Evolutionary conservation across 1,140 invertebrate genomes (phyloP).

Genomic region (Papilio glaucus): DNA sequence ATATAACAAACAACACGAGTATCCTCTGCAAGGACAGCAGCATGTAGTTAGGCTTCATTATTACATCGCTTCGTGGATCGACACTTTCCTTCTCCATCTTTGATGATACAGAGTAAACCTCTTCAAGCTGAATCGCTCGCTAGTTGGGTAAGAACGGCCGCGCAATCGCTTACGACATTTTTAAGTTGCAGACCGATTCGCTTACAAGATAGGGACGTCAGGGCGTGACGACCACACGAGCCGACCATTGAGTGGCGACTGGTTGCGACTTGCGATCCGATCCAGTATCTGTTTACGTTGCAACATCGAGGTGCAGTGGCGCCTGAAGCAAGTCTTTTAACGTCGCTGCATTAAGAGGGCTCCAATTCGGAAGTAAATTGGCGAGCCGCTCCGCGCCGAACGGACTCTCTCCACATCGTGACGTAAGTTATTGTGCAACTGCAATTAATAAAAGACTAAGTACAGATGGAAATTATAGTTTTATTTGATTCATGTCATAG

Average conservation of each 20-base stretch:
- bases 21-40: conserved; percentile 81
- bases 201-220: conserved; percentile 44
- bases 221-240: conserved; percentile 66
- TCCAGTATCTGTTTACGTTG: conserved; percentile 53
- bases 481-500: conserved; percentile 37
- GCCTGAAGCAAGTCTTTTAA: conserved; percentile 43
- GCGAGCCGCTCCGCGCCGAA: conserved; percentile 48
- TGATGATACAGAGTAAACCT: conserved; percentile 19
- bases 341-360: conserved; percentile 45
- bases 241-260: conserved; percentile 73
- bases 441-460: conserved; percentile 43
- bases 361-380: conserved; percentile 74
- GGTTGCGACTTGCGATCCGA: conserved; percentile 52
- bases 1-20: conserved; percentile 78
- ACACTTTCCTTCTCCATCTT: conserved; percentile 58
- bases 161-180: conserved; percentile 55
- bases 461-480: conserved; percentile 10
- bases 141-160: conserved; percentile 30
- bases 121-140: background rate
- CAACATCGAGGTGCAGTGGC: conserved; percentile 59
- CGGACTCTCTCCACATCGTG: conserved; percentile 64
- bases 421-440: conserved; percentile 69
- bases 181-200: conserved; percentile 50
- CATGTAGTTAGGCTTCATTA: conserved; percentile 78
- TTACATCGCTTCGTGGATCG: conserved; percentile 50